phyloP scores from a whole-genome alignment of 2,888 invertebrate genomes.

The Brachypalpus laphriformis region DNA sequence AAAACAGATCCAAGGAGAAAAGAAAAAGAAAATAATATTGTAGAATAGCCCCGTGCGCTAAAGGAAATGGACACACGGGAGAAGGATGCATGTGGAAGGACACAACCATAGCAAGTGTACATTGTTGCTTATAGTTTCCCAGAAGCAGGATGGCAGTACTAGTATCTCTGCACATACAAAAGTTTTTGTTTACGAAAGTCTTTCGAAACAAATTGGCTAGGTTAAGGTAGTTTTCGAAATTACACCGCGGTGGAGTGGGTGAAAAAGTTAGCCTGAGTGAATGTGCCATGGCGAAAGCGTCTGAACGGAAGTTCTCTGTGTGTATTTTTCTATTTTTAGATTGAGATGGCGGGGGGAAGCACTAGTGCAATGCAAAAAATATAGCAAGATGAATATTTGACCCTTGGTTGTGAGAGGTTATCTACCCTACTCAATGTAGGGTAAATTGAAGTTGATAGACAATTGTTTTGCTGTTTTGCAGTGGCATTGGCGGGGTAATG shows the following conservation, averaged over 20 bases:
- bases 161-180: neutral
- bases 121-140: slow-evolving; percentile 3
- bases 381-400: slow-evolving; percentile 6
- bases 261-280: neutral
- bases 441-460: slow-evolving; percentile 14
- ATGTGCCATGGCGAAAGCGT: neutral
- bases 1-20: neutral
- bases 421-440: slow-evolving; percentile 19
- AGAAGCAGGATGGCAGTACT: neutral
- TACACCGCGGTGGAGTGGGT: neutral
- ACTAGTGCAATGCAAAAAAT: neutral
- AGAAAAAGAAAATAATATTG: neutral
- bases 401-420: slow-evolving; percentile 10
- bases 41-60: neutral
- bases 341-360: neutral
- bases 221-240: slow-evolving; percentile 32
- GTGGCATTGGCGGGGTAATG: neutral
- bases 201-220: slow-evolving; percentile 22
- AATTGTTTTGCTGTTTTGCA: neutral
- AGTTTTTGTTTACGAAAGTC: slow-evolving; percentile 26
- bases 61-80: neutral
- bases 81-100: neutral
- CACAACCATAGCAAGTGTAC: neutral
- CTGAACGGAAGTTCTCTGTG: slow-evolving; percentile 1
- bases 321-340: neutral